Evolutionary conservation across 2,888 invertebrate genomes (phyloP), one percentile per base, ranked within the genome.

Genomic region (Hypolimnas misippus): DNA sequence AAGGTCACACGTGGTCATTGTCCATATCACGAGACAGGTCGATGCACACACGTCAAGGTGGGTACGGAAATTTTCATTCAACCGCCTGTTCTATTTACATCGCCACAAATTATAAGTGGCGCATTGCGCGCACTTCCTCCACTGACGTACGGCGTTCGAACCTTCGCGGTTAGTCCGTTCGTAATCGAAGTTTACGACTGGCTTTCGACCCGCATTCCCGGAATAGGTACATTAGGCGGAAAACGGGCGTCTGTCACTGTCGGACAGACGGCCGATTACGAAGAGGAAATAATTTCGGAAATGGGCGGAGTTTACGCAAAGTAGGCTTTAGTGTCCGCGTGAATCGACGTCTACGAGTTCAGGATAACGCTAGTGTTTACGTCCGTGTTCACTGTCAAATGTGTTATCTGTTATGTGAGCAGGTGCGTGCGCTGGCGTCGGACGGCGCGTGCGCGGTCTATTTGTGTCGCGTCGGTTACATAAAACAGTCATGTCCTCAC

Each of bases 401-500:
- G 87, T 85, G 86, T 86, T 86, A 82, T 86, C 86, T 83, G 72
- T 87, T 86, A 88, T 84, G 88, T 87, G 88, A 88, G 87, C 88
- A 85, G 87, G 83, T 84, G 85, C 77, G 79, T 69, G 78, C 74
- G 49, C 79, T 73, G 80, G 76, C 72, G 75, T 63, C 61, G 77
- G 75, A 80, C 72, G 75, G 76, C 76, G 75, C 70, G 70, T 67
- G 71, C 72, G 67, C 68, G 77, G 81, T 82, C 82, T 83, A 86
- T 86, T 82, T 81, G 87, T 84, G 84, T 80, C 73, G 86, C 84
- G 83, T 82, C 86, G 83, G 81, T 87, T 88, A 87, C 85, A 84
- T 89, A 89, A 87, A 85, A 73, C 81, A 78, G 82, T 81, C 79
- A 82, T 78, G 81, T 82, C 86, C 94, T 94, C 93, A 95, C 95